A percentile compares a stretch with the other conserved stretches of the same genome.
Conservation (phyloP, 1,140 invertebrate genomes). For the Dryas iulia region DNA sequence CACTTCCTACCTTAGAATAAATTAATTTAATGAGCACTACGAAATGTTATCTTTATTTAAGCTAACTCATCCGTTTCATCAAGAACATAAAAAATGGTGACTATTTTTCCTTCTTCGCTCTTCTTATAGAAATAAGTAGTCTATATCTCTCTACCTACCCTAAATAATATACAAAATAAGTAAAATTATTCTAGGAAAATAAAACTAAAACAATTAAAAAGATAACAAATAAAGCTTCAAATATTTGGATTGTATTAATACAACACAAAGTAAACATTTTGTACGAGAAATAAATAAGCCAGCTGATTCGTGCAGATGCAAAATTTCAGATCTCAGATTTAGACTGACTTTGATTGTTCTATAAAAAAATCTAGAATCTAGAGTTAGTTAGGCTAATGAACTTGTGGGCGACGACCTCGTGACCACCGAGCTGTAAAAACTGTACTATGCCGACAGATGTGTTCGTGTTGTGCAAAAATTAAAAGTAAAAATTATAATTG, state of each 20-base stretch:
- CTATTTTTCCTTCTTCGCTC: too few relatives aligned
- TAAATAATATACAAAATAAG: too few relatives aligned
- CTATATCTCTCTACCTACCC: too few relatives aligned
- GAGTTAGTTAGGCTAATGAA: slow-evolving; percentile 20
- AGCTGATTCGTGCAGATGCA: slow-evolving; percentile 10
- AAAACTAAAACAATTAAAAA: not conserved
- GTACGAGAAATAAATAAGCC: not conserved
- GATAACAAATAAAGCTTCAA: not conserved
- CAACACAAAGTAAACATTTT: not conserved
- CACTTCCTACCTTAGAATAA: too few relatives aligned
- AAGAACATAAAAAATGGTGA: too few relatives aligned
- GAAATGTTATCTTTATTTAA: too few relatives aligned
- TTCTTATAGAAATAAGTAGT: too few relatives aligned
- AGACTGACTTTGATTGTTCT: slow-evolving; percentile 28
- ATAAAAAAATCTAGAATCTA: slow-evolving; percentile 25
- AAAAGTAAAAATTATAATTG: too few relatives aligned
- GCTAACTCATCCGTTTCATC: too few relatives aligned
- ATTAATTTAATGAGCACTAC: too few relatives aligned
- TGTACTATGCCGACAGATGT: not conserved
- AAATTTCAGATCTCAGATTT: slow-evolving; percentile 15
- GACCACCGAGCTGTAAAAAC: not conserved
- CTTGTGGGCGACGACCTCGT: slow-evolving; percentile 29
- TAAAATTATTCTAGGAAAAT: not conserved
- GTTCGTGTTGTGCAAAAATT: too few relatives aligned
- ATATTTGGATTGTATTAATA: not conserved